Percentiles rank a stretch among this genome's conserved stretches.
Evolutionary conservation across 1,140 invertebrate species (phyloP).

Genomic region (Papilio polyxenes): DNA sequence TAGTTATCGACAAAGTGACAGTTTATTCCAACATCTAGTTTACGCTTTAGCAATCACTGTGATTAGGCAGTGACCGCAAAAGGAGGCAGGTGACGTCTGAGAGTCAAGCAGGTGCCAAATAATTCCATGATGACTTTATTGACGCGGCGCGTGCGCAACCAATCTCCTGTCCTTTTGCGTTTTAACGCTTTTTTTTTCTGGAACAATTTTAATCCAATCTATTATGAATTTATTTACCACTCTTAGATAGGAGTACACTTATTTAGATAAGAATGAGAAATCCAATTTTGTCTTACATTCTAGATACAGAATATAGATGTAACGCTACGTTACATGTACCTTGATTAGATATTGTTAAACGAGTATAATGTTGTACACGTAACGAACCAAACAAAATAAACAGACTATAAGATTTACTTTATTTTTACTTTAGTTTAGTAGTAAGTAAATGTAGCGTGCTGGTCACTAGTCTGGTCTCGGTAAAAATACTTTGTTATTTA

Average conservation of each 20-base stretch:
- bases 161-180: slow-evolving; percentile 52
- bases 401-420: no score
- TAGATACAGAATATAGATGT: background rate
- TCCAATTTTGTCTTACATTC: background rate
- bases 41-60: slow-evolving; percentile 29
- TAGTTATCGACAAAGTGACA: background rate
- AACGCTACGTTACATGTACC: no score
- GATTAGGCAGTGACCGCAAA: slow-evolving; percentile 33
- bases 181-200: slow-evolving; percentile 34
- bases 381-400: no score
- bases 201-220: slow-evolving; percentile 1
- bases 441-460: no score
- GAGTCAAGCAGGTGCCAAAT: slow-evolving; percentile 61
- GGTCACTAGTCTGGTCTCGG: no score
- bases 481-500: no score
- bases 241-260: background rate
- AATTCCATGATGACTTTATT: slow-evolving; percentile 58
- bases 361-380: no score
- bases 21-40: slow-evolving; percentile 31
- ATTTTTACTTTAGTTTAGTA: no score
- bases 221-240: background rate
- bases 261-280: no score
- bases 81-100: slow-evolving; percentile 25
- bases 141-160: slow-evolving; percentile 59
- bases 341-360: no score